Evolutionary conservation across 2,797 vertebrate genomes (phyloP).

Genomic region (Amniataba percoides): DNA sequence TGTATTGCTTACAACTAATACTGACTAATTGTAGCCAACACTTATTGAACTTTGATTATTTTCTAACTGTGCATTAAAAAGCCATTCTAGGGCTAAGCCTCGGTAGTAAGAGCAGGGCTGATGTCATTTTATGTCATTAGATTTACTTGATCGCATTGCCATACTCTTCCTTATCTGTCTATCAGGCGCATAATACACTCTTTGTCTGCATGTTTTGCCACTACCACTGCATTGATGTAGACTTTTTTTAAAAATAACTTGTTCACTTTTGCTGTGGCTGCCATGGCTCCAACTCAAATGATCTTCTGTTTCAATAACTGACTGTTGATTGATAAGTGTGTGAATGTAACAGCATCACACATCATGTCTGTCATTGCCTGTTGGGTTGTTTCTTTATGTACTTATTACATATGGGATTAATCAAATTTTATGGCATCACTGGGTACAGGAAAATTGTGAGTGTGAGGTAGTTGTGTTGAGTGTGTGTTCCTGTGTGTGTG

Average conservation of each 20-base stretch:
- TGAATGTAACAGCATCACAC: neutral
- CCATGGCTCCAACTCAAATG: neutral
- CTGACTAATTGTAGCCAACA: neutral
- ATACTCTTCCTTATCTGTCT: slow-evolving; percentile 12
- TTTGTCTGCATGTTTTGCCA: neutral
- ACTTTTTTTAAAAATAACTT: neutral
- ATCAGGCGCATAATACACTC: neutral
- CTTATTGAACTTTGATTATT: too few relatives aligned
- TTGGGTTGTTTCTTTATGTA: neutral
- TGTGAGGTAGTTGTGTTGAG: neutral
- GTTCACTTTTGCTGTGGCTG: neutral
- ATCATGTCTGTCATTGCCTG: neutral
- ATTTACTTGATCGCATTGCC: neutral
- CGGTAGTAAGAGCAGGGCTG: neutral
- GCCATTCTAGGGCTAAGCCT: neutral
- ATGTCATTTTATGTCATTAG: neutral
- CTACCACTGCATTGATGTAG: too few relatives aligned
- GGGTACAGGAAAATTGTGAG: neutral
- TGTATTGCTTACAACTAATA: neutral
- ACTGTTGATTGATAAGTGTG: neutral
- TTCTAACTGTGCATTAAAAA: too few relatives aligned
- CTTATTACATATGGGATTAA: neutral
- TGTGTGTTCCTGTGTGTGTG: slow-evolving; percentile 2
- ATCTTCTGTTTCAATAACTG: neutral
- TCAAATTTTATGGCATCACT: neutral